phyloP scores from a whole-genome alignment of 2,888 invertebrate species.

The Oxyteleia sp. region DNA sequence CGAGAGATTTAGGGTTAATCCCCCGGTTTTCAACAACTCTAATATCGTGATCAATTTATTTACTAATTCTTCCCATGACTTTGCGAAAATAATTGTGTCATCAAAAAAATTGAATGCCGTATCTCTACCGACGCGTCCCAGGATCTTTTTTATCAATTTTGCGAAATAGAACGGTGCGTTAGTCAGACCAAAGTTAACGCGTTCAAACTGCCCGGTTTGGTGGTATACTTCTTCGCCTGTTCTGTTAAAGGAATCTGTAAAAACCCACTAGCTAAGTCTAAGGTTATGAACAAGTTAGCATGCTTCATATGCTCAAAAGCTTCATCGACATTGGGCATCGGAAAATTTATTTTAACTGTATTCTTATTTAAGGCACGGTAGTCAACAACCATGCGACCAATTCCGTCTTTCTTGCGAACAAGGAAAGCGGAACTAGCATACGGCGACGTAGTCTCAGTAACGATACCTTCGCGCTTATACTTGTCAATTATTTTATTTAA shows the following conservation, averaged over 20 bases:
- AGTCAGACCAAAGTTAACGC: background rate
- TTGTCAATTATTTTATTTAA: background rate
- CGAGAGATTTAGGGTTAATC: background rate
- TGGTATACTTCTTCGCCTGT: slow-evolving; percentile 4
- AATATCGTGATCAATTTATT: background rate
- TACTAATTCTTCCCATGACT: background rate
- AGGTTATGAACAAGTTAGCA: background rate
- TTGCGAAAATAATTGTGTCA: background rate
- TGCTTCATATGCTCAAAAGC: background rate
- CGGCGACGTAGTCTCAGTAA: background rate
- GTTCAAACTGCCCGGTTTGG: slow-evolving; percentile 1
- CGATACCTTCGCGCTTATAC: slow-evolving; percentile 1
- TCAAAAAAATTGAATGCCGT: background rate
- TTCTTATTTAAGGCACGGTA: background rate
- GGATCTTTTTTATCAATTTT: slow-evolving; percentile 6
- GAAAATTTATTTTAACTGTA: background rate
- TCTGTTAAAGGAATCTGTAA: background rate
- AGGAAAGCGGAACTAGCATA: background rate
- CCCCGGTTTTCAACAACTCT: background rate
- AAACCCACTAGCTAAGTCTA: slow-evolving; percentile 10
- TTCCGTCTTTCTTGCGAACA: slow-evolving; percentile 2
- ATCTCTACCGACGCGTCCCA: background rate
- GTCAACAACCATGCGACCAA: slow-evolving; percentile 4
- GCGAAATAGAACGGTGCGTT: slow-evolving; percentile 17
- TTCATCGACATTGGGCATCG: slow-evolving; percentile 4